Evolutionary conservation across 2,888 invertebrate species (phyloP), one percentile per base, ranked within the genome.

Genomic region (Octodonta nipae): DNA sequence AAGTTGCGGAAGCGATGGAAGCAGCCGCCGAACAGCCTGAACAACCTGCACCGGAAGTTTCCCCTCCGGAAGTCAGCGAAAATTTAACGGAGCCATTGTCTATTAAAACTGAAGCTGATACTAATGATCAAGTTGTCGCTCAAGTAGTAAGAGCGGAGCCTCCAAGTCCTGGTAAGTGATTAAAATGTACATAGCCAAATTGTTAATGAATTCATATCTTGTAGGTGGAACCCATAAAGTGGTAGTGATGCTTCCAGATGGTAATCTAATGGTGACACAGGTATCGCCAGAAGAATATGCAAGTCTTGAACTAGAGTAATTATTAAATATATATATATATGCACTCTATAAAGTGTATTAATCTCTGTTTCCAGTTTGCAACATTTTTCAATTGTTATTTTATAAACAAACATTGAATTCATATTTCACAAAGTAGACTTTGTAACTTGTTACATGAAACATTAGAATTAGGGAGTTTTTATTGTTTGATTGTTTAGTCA

Each of bases 181-280:
- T 15, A 15, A n/a, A n/a, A n/a, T n/a, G n/a, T n/a, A n/a, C n/a
- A n/a, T n/a, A n/a, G n/a, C n/a, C n/a, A n/a, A n/a, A n/a, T n/a
- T n/a, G n/a, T n/a, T n/a, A n/a, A n/a, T n/a, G n/a, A n/a, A n/a
- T n/a, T n/a, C n/a, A n/a, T 22, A 3, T 40, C 30, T 53, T 54
- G 10, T 54, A 84, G 85, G 83, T 56, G 85, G 85, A 34, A 84
- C 83, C 12, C 70, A 85, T 49, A 74, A 83, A 56, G 85, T 86
- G 12, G 83, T 86, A 5, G 67, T 86, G n/a, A 65, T 85, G 50
- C 64, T 86, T 46, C 85, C 85, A 5, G 85, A 86, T 56, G 86
- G 86, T 40, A 83, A 80, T 51, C 69, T 85, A 38, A 84, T 86
- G 68, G 81, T 85, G 74, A 86, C 86, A 4, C 84, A 86, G 60